Percentiles rank a stretch among this genome's conserved stretches.
phyloP scores from a whole-genome alignment of 2,113 vertebrate genomes.

The Phainopepla nitens region DNA sequence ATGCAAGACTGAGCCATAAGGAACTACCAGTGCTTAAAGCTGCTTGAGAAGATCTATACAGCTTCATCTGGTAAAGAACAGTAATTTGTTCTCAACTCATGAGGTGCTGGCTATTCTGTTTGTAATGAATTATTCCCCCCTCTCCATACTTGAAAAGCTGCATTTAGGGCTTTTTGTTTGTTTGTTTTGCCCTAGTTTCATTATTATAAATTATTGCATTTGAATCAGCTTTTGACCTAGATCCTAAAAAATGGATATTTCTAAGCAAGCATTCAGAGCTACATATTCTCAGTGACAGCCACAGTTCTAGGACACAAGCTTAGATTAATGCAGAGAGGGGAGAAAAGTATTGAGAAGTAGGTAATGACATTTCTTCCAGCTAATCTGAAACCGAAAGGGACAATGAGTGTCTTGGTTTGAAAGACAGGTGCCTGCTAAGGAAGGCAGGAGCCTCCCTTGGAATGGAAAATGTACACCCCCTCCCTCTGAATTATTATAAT shows the following conservation, averaged over 20 bases:
- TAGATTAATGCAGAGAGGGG: neutral
- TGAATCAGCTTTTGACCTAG: slow-evolving; percentile 54
- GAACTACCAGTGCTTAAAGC: neutral
- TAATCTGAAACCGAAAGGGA: neutral
- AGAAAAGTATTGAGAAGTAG: neutral
- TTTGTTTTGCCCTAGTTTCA: slow-evolving; percentile 44
- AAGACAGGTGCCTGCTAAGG: no score
- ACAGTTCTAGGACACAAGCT: neutral
- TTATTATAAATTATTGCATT: slow-evolving; percentile 61
- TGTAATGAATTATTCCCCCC: neutral
- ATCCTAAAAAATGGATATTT: slow-evolving; percentile 32
- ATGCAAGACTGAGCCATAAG: neutral
- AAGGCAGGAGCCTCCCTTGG: no score
- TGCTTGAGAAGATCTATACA: neutral
- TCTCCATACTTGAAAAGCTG: neutral
- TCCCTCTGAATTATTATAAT: no score
- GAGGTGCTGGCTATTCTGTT: neutral
- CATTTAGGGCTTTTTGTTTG: neutral
- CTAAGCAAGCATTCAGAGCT: neutral
- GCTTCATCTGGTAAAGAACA: neutral
- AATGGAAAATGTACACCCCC: no score
- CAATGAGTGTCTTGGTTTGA: neutral
- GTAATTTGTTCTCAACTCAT: neutral
- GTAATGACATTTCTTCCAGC: neutral
- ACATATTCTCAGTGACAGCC: neutral